Percentiles rank a stretch among this genome's conserved stretches.
Evolutionary conservation across 2,797 vertebrate genomes (phyloP).

Genomic region (Otolemur crassicaudatus): DNA sequence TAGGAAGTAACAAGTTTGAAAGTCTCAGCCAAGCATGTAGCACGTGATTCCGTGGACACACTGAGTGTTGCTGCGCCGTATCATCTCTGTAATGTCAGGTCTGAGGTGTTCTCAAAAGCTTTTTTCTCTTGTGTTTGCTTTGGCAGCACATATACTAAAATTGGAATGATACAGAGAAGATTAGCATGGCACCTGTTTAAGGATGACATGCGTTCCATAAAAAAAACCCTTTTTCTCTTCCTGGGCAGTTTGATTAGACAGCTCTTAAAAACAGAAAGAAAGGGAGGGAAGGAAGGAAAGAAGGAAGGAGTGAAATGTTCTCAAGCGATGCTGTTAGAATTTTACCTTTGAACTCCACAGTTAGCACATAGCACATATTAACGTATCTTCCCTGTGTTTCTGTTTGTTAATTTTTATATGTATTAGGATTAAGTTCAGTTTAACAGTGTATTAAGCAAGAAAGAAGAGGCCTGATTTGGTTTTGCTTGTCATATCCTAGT

Average conservation of each 20-base stretch:
- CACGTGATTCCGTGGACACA: rapidly evolving
- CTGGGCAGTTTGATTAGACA: background rate
- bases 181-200: too few species aligned
- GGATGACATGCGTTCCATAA: too few species aligned
- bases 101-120: background rate
- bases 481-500: background rate
- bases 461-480: background rate
- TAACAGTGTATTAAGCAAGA: background rate
- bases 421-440: background rate
- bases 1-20: background rate
- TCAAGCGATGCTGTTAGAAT: background rate
- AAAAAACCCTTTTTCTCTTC: background rate
- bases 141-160: too few species aligned
- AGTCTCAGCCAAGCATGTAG: rapidly evolving
- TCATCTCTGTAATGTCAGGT: background rate
- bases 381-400: background rate
- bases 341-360: background rate
- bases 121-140: too few species aligned
- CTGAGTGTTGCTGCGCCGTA: background rate
- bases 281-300: background rate
- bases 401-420: background rate
- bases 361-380: background rate
- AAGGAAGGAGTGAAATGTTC: background rate
- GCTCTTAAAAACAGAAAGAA: background rate
- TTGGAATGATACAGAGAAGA: too few species aligned